Evolutionary conservation across 2,113 vertebrate genomes (phyloP), one percentile per base, ranked within the genome.

Genomic region (zebrafish (Danio rerio)): DNA sequence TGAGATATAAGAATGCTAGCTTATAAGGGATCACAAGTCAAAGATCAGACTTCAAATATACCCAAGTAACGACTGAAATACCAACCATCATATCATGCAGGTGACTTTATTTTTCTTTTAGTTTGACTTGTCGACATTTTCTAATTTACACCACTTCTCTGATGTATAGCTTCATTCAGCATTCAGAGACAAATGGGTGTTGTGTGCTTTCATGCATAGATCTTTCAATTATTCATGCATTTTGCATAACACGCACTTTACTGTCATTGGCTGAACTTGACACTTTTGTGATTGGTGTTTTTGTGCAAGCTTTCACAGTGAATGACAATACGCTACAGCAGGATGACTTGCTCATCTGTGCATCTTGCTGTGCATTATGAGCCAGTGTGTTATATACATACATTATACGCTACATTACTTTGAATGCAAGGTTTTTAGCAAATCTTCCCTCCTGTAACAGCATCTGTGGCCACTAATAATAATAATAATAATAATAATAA

Each of bases 241-340:
- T 81, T 84, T 85, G 84, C 84, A 84, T 85, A 84, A 79, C 61
- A 69, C 21, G 78, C 84, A 83, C 83, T 87, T 85, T 56, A 11
- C 66, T 78, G 83, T 81, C 83, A 87, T 69, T 81, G 81, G 58
- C 78, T 85, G 59, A 83, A 87, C 77, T 70, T 85, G 71, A 78
- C 70, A 68, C 61, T 53, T 73, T 78, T 83, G 81, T 81, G 78
- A 85, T 79, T 79, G 49, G 78, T 85, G 61, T 72, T 83, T 68
- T n/a, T 77, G 63, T 61, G 31, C 40, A 13, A 16, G 20, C 42
- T 10, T 73, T 65, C 52, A 40, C 13, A 12, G 55, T 12, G 68
- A 73, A 74, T 66, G 59, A 66, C 61, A 78, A 78, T 61, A 69
- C 11, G 52, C 84, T 77, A 55, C 45, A 59, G 78, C 56, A 8